Base-by-base conservation (phyloP, 2,888 invertebrate genomes). In the Embidobia sp. region DNA sequence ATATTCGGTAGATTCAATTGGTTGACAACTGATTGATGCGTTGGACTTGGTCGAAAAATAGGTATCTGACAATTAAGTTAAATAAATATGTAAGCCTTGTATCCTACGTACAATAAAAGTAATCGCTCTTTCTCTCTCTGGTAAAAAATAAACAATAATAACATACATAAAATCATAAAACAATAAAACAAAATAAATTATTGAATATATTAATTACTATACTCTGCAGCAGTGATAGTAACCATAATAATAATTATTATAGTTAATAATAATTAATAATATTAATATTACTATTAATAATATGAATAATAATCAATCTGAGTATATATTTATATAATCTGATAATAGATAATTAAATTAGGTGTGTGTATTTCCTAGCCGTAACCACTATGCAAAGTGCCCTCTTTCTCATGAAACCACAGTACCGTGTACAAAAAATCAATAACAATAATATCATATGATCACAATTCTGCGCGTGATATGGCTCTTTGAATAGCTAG, bases 171-270 rank as follows among this genome's bases (percentile, higher is more conserved):
- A 89, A 88, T 89, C 86, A 88, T 88, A 89, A 89, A 89, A 89
- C 87, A 85, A 86, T 87, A 88, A 89, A 87, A 89, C 88, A 88
- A 88, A 86, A 88, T 87, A 88, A 89, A 89, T 88, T 89, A 88
- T 88, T 83, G 83, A 86, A 89, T 89, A 89, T 89, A 88, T 87
- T 77, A 78, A 67, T 67, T 27, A 48, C 79, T 74, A 69, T 79
- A 78, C 77, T 77, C 79, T 79, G 79, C 57, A 76, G 76, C 26
- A 73, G 11, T 40, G 44, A 51, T 84, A 81, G 81, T 84, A 87
- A 85, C 22, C 16, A 55, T 53, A 66, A 46, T 66, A 55, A 48
- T 85, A 87, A 86, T 69, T 49, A 48, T 69, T 31, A 49, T 49
- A 33, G 16, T n/a, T n/a, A n/a, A n/a, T n/a, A n/a, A n/a, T n/a